A percentile compares a stretch with the other conserved stretches of the same genome.
Conservation (phyloP, 2,888 invertebrate genomes). For the Hemicrepidius hirtus region DNA sequence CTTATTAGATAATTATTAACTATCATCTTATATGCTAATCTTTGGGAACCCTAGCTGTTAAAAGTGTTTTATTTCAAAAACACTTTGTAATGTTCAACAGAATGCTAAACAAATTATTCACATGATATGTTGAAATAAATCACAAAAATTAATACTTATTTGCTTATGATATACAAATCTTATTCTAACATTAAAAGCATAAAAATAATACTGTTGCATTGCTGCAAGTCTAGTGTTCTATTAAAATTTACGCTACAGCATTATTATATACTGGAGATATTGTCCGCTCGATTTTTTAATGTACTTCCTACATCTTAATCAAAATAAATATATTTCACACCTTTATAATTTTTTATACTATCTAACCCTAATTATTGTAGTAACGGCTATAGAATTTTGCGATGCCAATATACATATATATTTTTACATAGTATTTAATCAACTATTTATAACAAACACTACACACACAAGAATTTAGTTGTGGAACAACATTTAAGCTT, state of each 20-base stretch:
- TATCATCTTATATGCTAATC: constrained; percentile 38
- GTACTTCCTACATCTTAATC: constrained; percentile 26
- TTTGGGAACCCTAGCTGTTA: constrained; percentile 48
- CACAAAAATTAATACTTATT: constrained; percentile 46
- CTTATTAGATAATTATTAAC: background rate
- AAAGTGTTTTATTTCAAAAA: constrained; percentile 44
- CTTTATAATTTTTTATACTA: constrained; percentile 31
- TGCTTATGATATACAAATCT: constrained; percentile 21
- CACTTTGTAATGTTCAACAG: constrained; percentile 42
- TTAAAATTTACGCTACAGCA: constrained; percentile 18
- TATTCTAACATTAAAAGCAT: constrained; percentile 40
- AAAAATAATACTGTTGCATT: constrained; percentile 42
- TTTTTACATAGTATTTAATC: constrained; percentile 17
- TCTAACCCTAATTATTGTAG: constrained; percentile 33
- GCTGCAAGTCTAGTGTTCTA: constrained; percentile 18
- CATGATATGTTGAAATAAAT: constrained; percentile 52
- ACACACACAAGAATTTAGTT: constrained; percentile 9
- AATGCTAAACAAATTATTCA: constrained; percentile 38
- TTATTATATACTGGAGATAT: constrained; percentile 32
- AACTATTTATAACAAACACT: constrained; percentile 34
- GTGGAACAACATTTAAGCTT: constrained; percentile 25
- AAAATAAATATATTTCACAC: constrained; percentile 44
- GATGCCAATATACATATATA: constrained; percentile 19
- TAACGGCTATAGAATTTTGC: constrained; percentile 37
- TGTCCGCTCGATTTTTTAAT: constrained; percentile 38